A percentile compares a stretch with the other conserved stretches of the same genome.
Evolutionary conservation across 2,797 vertebrate species (phyloP).

Genomic region (Cyprinella venusta): DNA sequence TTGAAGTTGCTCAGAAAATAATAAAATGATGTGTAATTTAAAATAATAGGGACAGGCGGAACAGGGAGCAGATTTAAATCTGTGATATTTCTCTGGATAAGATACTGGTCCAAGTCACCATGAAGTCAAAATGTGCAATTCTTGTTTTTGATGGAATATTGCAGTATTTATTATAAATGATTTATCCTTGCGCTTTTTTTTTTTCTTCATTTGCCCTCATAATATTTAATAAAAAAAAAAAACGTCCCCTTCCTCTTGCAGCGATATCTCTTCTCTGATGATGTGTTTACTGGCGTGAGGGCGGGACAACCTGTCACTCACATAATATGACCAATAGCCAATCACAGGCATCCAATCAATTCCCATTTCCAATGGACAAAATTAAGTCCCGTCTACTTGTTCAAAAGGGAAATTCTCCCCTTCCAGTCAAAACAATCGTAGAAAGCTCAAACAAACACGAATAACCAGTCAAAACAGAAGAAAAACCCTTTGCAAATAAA

Average conservation of each 20-base stretch:
- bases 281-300: background rate
- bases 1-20: background rate
- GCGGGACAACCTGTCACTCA: background rate
- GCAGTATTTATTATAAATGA: background rate
- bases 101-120: background rate
- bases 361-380: background rate
- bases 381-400: background rate
- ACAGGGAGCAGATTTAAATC: background rate
- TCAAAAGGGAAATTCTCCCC: background rate
- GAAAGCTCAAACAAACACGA: constrained; percentile 4
- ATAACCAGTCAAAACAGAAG: constrained; percentile 24
- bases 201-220: background rate
- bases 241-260: background rate
- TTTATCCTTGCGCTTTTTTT: background rate
- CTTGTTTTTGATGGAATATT: background rate
- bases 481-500: constrained; percentile 15
- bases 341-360: background rate
- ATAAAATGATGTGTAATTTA: background rate
- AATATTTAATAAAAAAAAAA: background rate
- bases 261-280: background rate
- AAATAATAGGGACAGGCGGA: background rate
- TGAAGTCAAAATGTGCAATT: background rate
- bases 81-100: background rate
- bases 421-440: background rate
- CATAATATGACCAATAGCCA: background rate